Conservation (phyloP, 2,888 invertebrate species). For the Lepidochitona cinerea region DNA sequence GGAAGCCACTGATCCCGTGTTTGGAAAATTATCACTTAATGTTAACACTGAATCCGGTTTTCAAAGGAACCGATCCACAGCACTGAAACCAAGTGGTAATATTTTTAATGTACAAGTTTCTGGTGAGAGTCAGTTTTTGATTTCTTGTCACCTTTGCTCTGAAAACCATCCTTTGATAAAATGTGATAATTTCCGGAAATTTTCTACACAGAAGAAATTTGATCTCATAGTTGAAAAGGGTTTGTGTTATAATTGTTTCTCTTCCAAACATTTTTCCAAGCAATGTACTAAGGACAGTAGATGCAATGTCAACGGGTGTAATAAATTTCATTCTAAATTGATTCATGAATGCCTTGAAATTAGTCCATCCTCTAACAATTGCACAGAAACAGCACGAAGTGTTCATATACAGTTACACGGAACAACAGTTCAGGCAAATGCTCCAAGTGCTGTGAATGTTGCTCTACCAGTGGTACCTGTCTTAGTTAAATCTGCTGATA, state of each 20-base stretch:
- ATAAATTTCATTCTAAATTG: not conserved
- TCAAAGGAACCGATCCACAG: no score
- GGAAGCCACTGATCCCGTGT: not conserved
- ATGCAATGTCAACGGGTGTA: not conserved
- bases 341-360: no score
- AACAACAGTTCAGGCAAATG: not conserved
- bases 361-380: no score
- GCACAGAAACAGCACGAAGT: not conserved
- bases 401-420: not conserved
- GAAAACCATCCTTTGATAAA: not conserved
- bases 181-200: not conserved
- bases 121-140: no score
- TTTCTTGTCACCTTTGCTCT: not conserved
- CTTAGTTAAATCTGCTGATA: not conserved
- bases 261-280: not conserved
- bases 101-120: no score
- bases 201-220: not conserved
- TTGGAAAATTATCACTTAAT: no score
- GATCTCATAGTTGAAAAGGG: not conserved
- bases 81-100: no score
- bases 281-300: not conserved
- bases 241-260: not conserved
- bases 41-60: no score
- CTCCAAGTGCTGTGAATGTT: not conserved
- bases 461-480: not conserved